Evolutionary conservation across 2,888 invertebrate species (phyloP).

Genomic region (Pterostichus madidus): DNA sequence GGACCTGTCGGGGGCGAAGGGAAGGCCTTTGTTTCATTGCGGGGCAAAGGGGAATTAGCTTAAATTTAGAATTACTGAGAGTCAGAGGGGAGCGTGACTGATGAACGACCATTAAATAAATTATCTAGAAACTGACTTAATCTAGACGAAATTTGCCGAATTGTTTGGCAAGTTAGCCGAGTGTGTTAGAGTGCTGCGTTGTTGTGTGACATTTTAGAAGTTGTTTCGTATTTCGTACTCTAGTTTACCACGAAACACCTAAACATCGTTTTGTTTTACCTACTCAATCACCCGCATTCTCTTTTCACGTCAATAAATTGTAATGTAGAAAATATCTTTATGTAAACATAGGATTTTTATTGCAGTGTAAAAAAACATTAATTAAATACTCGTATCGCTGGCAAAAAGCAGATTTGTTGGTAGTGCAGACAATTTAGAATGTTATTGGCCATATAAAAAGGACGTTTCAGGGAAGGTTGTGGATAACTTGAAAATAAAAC

Average conservation of each 20-base stretch:
- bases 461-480: too few species aligned
- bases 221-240: conserved; percentile 17
- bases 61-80: conserved; percentile 53
- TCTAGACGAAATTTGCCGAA: conserved; percentile 57
- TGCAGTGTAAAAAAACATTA: too few species aligned
- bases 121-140: conserved; percentile 64
- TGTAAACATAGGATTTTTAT: too few species aligned
- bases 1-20: conserved; percentile 13
- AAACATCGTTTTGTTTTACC: conserved; percentile 24
- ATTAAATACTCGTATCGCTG: too few species aligned
- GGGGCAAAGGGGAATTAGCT: conserved; percentile 46
- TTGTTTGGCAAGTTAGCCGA: conserved; percentile 46
- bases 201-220: conserved; percentile 6
- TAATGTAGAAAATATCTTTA: too few species aligned
- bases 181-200: conserved; percentile 27
- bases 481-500: too few species aligned
- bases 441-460: too few species aligned
- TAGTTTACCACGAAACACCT: conserved; percentile 6
- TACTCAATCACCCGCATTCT: not conserved
- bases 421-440: too few species aligned
- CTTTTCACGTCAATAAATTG: too few species aligned
- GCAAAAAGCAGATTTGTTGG: too few species aligned
- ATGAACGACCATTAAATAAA: conserved; percentile 63
- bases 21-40: conserved; percentile 21
- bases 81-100: conserved; percentile 57